Conservation (phyloP, 1,140 invertebrate species). For the Drosophila subobscura region DNA sequence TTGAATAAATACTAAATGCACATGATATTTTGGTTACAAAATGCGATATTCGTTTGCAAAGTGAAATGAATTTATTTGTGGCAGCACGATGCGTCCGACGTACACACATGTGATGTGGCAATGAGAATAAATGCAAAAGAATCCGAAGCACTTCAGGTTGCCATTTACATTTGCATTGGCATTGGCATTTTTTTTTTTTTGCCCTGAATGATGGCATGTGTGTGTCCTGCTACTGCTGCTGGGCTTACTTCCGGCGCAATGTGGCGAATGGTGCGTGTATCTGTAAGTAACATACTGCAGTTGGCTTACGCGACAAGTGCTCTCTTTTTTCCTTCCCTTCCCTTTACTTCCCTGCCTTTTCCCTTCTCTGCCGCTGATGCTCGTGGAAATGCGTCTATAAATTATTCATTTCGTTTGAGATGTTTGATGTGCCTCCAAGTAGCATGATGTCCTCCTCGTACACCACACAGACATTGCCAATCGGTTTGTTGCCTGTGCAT, state of each 20-base stretch:
- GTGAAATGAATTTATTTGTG: constrained; percentile 40
- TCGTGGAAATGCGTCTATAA: constrained; percentile 65
- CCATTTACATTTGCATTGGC: constrained; percentile 37
- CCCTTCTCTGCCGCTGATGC: too few species aligned
- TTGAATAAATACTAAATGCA: constrained; percentile 1
- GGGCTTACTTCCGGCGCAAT: not conserved
- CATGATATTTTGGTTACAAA: not conserved
- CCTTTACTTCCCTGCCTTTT: too few species aligned
- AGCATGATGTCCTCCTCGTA: constrained; percentile 41
- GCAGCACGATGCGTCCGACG: not conserved
- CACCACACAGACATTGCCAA: constrained; percentile 30
- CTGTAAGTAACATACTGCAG: constrained; percentile 37
- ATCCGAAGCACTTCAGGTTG: constrained; percentile 22
- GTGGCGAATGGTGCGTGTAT: constrained; percentile 13
- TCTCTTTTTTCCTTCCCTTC: not conserved
- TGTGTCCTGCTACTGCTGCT: constrained; percentile 3
- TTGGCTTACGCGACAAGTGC: constrained; percentile 45
- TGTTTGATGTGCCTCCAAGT: constrained; percentile 74
- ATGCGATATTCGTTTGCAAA: not conserved
- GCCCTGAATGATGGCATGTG: constrained; percentile 37
- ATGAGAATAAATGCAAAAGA: constrained; percentile 50
- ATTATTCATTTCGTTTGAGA: constrained; percentile 81
- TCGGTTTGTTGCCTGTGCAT: constrained; percentile 52
- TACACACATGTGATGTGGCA: constrained; percentile 13
- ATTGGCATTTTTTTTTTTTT: constrained; percentile 46